phyloP scores from a whole-genome alignment of 1,140 invertebrate species.

The Scaptomyza hsui region DNA sequence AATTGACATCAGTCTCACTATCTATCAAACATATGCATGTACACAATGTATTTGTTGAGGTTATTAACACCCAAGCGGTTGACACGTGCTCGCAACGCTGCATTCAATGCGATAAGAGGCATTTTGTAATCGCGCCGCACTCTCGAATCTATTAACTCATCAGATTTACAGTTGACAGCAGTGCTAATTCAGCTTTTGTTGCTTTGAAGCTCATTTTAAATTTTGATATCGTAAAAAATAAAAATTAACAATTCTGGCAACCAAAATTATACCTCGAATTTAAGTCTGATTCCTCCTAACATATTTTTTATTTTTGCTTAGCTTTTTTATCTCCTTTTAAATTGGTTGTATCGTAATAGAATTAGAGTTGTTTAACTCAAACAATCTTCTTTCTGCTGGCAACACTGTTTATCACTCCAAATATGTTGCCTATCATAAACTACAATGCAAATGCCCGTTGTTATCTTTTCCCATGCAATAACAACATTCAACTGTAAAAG shows the following conservation, averaged over 20 bases:
- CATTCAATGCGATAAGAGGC: constrained; percentile 21
- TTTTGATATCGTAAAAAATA: too few species aligned
- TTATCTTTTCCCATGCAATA: constrained; percentile 54
- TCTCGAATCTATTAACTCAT: constrained; percentile 22
- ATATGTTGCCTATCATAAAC: not conserved
- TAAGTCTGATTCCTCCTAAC: too few species aligned
- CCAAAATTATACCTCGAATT: too few species aligned
- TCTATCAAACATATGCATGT: not conserved
- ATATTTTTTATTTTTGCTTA: too few species aligned
- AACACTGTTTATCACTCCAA: constrained; percentile 17
- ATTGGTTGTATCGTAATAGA: too few species aligned
- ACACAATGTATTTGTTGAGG: constrained; percentile 19
- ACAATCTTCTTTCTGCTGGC: not conserved
- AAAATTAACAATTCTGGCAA: too few species aligned
- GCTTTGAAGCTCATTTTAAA: too few species aligned
- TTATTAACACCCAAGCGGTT: constrained; percentile 26
- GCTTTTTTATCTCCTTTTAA: too few species aligned
- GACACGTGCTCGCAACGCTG: constrained; percentile 33
- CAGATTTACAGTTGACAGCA: constrained; percentile 1
- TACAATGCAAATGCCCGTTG: too few species aligned
- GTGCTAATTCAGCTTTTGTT: not conserved
- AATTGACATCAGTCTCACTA: constrained; percentile 18
- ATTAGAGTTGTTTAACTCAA: too few species aligned
- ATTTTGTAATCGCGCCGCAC: constrained; percentile 4
- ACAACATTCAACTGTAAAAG: constrained; percentile 40